Evolutionary conservation across 2,113 vertebrate genomes (phyloP).

Genomic region (Cavia aperea): DNA sequence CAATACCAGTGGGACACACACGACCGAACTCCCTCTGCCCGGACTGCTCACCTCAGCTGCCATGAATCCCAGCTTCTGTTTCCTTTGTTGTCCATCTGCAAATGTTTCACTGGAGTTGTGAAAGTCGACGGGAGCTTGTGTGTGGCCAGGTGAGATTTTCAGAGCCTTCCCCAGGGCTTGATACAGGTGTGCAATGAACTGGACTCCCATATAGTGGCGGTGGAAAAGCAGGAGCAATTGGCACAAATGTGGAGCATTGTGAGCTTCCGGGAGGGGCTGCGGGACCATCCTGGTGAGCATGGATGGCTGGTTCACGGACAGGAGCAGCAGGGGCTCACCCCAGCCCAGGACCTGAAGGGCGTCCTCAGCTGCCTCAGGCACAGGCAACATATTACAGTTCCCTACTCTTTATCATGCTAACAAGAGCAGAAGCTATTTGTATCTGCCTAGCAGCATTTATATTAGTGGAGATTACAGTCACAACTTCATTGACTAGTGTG

Average conservation of each 20-base stretch:
- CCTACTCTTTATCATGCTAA: neutral
- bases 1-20: neutral
- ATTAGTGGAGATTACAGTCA: neutral
- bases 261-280: neutral
- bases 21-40: neutral
- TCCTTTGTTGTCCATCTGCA: neutral
- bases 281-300: neutral
- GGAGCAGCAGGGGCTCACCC: neutral
- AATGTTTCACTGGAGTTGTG: neutral
- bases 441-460: neutral
- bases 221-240: accelerated
- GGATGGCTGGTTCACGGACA: neutral
- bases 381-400: neutral
- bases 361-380: too few relatives aligned
- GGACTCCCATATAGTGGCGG: neutral
- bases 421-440: neutral
- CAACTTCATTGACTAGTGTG: neutral
- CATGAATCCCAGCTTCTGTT: neutral
- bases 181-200: neutral
- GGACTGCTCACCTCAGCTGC: neutral
- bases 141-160: neutral
- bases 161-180: neutral
- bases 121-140: neutral
- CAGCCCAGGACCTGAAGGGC: neutral
- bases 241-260: neutral